These are phyloP conservation scores for Spinibarbus caldwelli DNA, from an alignment of 2,797 vertebrate species.

Conservation along the genomic window DNA sequence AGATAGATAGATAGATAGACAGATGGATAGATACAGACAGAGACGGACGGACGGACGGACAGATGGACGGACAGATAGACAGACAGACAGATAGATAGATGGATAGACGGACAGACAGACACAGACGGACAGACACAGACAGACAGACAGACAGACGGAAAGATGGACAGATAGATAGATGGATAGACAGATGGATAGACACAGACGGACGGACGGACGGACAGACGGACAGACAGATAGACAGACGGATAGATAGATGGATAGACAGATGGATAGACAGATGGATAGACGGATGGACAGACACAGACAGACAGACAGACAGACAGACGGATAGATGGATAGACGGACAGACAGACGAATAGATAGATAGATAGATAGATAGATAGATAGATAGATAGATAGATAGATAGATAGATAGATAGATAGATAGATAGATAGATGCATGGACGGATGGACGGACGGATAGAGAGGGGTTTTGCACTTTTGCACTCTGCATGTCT, in stretches of 20 bases:
- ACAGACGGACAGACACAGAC: rapidly evolving
- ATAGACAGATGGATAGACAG: background rate
- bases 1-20: too few species aligned
- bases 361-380: background rate
- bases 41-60: too few species aligned
- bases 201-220: too few species aligned
- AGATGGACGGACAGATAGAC: background rate
- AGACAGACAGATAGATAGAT: background rate
- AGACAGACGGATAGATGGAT: too few species aligned
- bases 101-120: background rate
- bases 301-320: too few species aligned
- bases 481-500: background rate
- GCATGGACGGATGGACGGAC: too few species aligned
- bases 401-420: background rate
- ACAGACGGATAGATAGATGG: background rate
- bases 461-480: background rate
- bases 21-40: too few species aligned
- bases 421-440: background rate
- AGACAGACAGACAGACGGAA: too few species aligned
- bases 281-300: rapidly evolving
- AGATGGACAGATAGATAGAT: too few species aligned
- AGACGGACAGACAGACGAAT: too few species aligned
- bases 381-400: background rate
- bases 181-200: too few species aligned
- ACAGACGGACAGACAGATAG: background rate